phyloP scores from a whole-genome alignment of 2,888 invertebrate genomes.

The Acheta domesticus region DNA sequence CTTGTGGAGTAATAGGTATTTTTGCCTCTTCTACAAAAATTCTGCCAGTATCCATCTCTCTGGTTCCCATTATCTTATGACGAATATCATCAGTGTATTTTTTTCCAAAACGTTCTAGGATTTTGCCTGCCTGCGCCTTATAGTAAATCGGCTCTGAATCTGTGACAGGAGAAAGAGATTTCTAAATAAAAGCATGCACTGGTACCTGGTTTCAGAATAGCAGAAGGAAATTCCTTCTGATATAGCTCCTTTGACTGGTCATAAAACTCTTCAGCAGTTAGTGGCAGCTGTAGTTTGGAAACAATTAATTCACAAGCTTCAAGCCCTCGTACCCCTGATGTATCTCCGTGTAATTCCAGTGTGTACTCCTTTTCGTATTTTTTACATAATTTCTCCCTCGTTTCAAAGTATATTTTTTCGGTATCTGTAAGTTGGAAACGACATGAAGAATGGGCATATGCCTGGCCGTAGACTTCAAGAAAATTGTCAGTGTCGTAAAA shows the following conservation, averaged over 20 bases:
- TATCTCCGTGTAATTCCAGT: conserved; percentile 69
- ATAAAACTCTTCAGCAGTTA: conserved; percentile 62
- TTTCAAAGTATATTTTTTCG: conserved; percentile 72
- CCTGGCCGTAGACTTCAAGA: no score
- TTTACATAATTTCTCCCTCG: conserved; percentile 65
- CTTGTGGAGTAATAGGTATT: conserved; percentile 63
- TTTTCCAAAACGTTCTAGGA: conserved; percentile 70
- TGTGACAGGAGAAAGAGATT: conserved; percentile 12
- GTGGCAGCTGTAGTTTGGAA: conserved; percentile 63
- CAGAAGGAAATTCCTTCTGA: conserved; percentile 22
- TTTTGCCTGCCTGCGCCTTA: conserved; percentile 63
- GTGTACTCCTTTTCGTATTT: conserved; percentile 75
- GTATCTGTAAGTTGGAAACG: conserved; percentile 61
- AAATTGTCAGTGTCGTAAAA: no score
- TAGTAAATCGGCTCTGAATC: conserved; percentile 58
- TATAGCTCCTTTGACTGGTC: background rate
- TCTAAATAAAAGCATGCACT: background rate
- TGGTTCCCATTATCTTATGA: conserved; percentile 72
- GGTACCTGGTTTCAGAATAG: conserved; percentile 19
- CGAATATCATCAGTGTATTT: conserved; percentile 75
- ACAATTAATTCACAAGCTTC: conserved; percentile 67
- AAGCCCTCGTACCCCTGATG: conserved; percentile 70
- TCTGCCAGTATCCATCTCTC: conserved; percentile 65
- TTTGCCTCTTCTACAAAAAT: conserved; percentile 65
- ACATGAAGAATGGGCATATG: no score